Percentiles rank a stretch among this genome's conserved stretches.
Evolutionary conservation across 64 coral and sea anemone genomes (phyloP).

Genomic region (Montipora sp.): DNA sequence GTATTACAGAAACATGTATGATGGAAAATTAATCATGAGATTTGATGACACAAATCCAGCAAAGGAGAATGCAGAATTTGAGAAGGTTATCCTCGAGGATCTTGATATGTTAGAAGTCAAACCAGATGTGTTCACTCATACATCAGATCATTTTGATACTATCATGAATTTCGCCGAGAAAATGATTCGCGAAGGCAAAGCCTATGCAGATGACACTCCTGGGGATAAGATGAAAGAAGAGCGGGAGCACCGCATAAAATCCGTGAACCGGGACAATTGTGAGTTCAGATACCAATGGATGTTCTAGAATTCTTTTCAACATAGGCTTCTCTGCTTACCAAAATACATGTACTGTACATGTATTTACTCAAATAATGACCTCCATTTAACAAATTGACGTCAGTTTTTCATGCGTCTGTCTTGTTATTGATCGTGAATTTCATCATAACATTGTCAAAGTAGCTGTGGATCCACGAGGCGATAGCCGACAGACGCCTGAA

Average conservation of each 20-base stretch:
- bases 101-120: slow-evolving; percentile 84
- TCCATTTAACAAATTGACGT: too few species aligned
- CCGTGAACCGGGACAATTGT: slow-evolving; percentile 93
- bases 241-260: slow-evolving; percentile 90
- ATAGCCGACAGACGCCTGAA: too few species aligned
- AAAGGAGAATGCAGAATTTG: slow-evolving; percentile 98
- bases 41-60: slow-evolving; percentile 99
- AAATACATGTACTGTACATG: too few species aligned
- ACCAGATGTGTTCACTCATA: slow-evolving; percentile 87
- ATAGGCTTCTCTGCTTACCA: too few species aligned
- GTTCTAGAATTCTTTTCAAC: too few species aligned
- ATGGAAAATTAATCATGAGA: slow-evolving; percentile 94
- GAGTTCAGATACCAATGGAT: slow-evolving; percentile 37
- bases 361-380: too few species aligned
- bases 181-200: slow-evolving; percentile 84
- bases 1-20: slow-evolving; percentile 92
- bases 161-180: slow-evolving; percentile 91
- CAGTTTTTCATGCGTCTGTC: too few species aligned
- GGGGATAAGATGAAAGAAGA: slow-evolving; percentile 88
- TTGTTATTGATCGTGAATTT: too few species aligned
- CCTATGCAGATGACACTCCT: slow-evolving; percentile 93
- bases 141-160: slow-evolving; percentile 98
- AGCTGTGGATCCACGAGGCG: too few species aligned
- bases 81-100: slow-evolving; percentile 97
- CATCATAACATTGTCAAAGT: too few species aligned